phyloP scores from a whole-genome alignment of 2,113 vertebrate species.

The Chloroceryle aenea region DNA sequence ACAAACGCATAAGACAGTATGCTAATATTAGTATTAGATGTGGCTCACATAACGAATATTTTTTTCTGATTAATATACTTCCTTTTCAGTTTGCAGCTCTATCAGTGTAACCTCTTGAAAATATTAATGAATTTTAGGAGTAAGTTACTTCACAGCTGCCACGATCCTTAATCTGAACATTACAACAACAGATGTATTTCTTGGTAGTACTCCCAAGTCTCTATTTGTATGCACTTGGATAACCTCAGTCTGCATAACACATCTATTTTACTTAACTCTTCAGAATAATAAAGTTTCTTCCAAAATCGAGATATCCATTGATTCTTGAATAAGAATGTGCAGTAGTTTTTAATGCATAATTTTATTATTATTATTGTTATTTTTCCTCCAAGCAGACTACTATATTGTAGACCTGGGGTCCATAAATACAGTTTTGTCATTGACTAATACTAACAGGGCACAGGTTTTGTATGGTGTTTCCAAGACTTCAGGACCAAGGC shows the following conservation, averaged over 20 bases:
- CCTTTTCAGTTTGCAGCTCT: not conserved
- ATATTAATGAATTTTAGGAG: not conserved
- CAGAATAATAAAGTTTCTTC: not conserved
- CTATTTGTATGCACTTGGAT: not conserved
- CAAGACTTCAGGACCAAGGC: not conserved
- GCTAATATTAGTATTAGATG: not conserved
- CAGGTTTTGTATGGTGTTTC: not conserved
- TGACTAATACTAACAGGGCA: not conserved
- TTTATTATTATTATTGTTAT: too few species aligned
- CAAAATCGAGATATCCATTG: not conserved
- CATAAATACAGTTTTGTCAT: not conserved
- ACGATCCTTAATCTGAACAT: not conserved
- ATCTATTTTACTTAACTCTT: not conserved
- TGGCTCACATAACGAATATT: not conserved
- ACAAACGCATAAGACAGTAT: not conserved
- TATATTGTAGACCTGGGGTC: not conserved
- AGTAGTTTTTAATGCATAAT: not conserved
- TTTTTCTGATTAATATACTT: not conserved
- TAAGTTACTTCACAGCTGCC: not conserved
- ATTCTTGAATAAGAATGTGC: not conserved
- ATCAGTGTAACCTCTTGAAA: not conserved
- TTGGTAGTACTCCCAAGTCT: not conserved
- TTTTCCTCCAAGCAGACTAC: not conserved
- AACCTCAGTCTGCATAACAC: not conserved
- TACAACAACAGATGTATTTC: not conserved